Percentiles rank a stretch among this genome's conserved stretches.
Conservation (phyloP, 2,888 invertebrate species). For the Piscicola geometra region DNA sequence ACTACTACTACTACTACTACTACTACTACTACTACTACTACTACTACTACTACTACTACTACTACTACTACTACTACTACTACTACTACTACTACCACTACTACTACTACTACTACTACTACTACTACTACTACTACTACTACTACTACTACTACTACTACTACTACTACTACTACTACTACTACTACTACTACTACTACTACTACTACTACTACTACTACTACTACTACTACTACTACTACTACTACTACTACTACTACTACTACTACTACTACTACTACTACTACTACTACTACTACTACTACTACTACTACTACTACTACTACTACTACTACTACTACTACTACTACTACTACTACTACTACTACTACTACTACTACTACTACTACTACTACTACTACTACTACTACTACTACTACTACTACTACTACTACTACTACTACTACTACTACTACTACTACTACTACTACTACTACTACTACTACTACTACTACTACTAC, state of each 20-base stretch:
- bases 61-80: background rate
- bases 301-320: slow-evolving; percentile 9
- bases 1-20: background rate
- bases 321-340: slow-evolving; percentile 12
- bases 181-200: slow-evolving; percentile 11
- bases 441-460: too few relatives aligned
- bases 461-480: too few relatives aligned
- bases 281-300: slow-evolving; percentile 8
- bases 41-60: background rate
- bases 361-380: slow-evolving; percentile 11
- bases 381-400: background rate
- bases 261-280: slow-evolving; percentile 12
- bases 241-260: slow-evolving; percentile 11
- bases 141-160: slow-evolving; percentile 10
- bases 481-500: too few relatives aligned
- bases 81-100: background rate
- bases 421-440: too few relatives aligned
- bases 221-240: slow-evolving; percentile 10
- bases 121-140: slow-evolving; percentile 5
- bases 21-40: background rate
- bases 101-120: background rate
- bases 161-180: slow-evolving; percentile 6
- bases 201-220: slow-evolving; percentile 12
- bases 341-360: slow-evolving; percentile 11
- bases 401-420: background rate